phyloP scores from a whole-genome alignment of 2,888 invertebrate species.

The Hypomecis punctinalis region DNA sequence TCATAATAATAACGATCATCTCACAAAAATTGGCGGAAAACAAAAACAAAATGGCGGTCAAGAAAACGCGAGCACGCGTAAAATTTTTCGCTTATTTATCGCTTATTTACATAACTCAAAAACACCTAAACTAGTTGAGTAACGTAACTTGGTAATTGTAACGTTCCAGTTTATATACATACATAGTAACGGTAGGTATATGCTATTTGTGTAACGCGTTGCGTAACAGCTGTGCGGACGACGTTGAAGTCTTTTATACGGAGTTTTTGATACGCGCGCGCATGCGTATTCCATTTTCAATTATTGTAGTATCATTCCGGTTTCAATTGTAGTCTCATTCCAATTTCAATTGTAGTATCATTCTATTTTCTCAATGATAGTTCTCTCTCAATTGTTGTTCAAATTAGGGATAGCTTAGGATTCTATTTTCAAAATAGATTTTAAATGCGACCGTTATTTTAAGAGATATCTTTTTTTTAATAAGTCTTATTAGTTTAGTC shows the following conservation, averaged over 20 bases:
- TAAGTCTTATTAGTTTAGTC: too few species aligned
- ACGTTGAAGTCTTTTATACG: conserved; percentile 63
- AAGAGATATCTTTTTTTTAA: too few species aligned
- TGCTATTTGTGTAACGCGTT: conserved; percentile 43
- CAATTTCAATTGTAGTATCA: too few species aligned
- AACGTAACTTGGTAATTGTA: conserved; percentile 35
- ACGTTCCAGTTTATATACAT: conserved; percentile 39
- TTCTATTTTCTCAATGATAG: too few species aligned
- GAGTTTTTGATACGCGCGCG: conserved; percentile 35
- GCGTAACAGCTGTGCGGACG: conserved; percentile 38
- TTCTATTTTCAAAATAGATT: too few species aligned
- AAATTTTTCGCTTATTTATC: conserved; percentile 15
- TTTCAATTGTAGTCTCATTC: too few species aligned
- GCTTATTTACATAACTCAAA: conserved; percentile 36
- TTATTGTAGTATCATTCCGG: too few species aligned
- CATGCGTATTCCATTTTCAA: conserved; percentile 18
- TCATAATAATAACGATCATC: neutral
- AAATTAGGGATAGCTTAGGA: too few species aligned
- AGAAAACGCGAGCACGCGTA: conserved; percentile 14
- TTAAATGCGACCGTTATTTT: too few species aligned
- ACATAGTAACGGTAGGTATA: conserved; percentile 16
- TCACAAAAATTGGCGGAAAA: neutral
- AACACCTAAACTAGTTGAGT: conserved; percentile 30
- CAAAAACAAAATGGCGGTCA: neutral
- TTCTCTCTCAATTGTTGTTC: too few species aligned